phyloP scores from a whole-genome alignment of 2,888 invertebrate species.

The Leptarthrus brevirostris region DNA sequence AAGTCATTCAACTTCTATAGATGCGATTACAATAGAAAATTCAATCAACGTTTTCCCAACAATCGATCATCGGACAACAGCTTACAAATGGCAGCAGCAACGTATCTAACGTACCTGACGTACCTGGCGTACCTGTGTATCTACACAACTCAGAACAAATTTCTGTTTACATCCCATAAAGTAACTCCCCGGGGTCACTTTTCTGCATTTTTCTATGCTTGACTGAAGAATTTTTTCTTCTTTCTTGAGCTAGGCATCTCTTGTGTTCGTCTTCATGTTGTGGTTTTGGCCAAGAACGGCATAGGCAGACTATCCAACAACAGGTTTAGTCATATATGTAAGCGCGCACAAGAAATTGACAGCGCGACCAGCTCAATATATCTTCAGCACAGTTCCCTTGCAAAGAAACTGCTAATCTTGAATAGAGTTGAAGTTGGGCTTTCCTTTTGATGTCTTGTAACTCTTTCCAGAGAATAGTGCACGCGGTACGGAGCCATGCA shows the following conservation, averaged over 20 bases:
- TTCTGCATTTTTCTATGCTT: constrained; percentile 47
- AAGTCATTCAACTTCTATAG: constrained; percentile 45
- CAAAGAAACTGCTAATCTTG: constrained; percentile 1
- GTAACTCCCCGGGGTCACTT: constrained; percentile 40
- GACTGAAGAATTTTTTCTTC: not conserved
- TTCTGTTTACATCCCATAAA: constrained; percentile 48
- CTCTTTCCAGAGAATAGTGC: constrained; percentile 1
- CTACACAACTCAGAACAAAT: constrained; percentile 43
- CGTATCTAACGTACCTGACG: constrained; percentile 30
- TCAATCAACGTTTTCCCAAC: constrained; percentile 49
- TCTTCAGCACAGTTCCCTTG: constrained; percentile 15
- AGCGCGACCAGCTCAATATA: constrained; percentile 14
- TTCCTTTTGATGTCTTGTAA: not conserved
- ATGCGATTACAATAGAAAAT: constrained; percentile 46
- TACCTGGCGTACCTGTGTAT: constrained; percentile 44
- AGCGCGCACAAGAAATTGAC: constrained; percentile 22
- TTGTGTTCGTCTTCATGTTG: not conserved
- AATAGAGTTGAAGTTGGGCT: not conserved
- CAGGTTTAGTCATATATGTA: constrained; percentile 17
- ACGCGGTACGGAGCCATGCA: not conserved
- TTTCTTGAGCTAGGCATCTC: constrained; percentile 7
- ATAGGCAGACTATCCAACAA: not conserved
- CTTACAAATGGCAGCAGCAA: constrained; percentile 38
- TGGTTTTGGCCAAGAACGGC: too few relatives aligned
- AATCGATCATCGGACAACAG: constrained; percentile 45